Evolutionary conservation across 2,113 vertebrate species (phyloP).

Genomic region (Melanerpes aurifrons): DNA sequence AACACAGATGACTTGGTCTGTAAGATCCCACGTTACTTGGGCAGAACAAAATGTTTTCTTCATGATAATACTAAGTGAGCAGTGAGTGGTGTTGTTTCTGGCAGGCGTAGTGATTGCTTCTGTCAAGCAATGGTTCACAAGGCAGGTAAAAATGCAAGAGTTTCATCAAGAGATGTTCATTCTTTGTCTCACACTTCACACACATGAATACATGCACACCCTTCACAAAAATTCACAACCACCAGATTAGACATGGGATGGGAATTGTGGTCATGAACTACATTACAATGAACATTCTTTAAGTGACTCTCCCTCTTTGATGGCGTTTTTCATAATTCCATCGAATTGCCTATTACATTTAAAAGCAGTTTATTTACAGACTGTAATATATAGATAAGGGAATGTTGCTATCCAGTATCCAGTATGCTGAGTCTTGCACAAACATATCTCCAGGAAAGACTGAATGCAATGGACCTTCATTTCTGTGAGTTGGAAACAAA

Average conservation of each 20-base stretch:
- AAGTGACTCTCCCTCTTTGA: background rate
- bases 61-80: background rate
- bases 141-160: background rate
- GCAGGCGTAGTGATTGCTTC: background rate
- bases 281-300: background rate
- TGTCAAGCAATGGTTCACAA: background rate
- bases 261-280: background rate
- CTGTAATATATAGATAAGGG: background rate
- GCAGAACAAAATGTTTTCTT: background rate
- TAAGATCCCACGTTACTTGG: background rate
- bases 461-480: background rate
- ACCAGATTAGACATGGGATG: background rate
- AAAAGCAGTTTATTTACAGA: background rate
- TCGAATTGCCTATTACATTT: background rate
- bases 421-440: background rate
- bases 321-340: constrained; percentile 1
- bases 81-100: background rate
- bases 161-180: background rate
- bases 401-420: background rate
- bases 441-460: background rate
- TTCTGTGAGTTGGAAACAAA: background rate
- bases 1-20: background rate
- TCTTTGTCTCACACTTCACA: background rate
- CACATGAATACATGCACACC: background rate
- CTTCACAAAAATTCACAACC: constrained; percentile 8